phyloP scores from a whole-genome alignment of 2,888 invertebrate genomes.

The Cryptus viduatorius region DNA sequence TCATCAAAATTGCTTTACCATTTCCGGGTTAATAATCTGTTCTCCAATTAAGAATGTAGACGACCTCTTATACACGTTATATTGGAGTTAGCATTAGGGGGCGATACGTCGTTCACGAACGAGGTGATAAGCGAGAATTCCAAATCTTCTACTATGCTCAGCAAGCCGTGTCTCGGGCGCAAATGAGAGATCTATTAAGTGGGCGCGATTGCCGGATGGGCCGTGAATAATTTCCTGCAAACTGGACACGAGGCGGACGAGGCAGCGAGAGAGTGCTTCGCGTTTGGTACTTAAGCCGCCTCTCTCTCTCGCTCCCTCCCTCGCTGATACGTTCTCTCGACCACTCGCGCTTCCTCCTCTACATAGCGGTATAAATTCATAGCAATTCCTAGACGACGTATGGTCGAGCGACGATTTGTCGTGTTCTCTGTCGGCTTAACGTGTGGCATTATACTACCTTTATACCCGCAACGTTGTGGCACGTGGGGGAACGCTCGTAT shows the following conservation, averaged over 20 bases:
- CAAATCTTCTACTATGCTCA: conserved; percentile 19
- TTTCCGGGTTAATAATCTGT: conserved; percentile 34
- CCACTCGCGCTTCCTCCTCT: conserved; percentile 8
- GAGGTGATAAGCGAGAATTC: conserved; percentile 60
- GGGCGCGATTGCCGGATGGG: conserved; percentile 64
- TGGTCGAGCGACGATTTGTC: conserved; percentile 48
- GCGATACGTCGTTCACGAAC: conserved; percentile 37
- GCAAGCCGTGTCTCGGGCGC: conserved; percentile 10
- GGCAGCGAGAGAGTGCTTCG: conserved; percentile 41
- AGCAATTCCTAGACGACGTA: conserved; percentile 52
- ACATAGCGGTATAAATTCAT: conserved; percentile 59
- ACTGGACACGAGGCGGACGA: conserved; percentile 62
- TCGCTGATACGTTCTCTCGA: conserved; percentile 18
- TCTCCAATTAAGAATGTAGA: conserved; percentile 4
- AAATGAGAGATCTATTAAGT: conserved; percentile 52
- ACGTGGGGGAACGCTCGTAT: background rate
- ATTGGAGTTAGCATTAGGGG: conserved; percentile 50
- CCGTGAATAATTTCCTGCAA: conserved; percentile 66
- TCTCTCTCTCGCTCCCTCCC: conserved; percentile 45
- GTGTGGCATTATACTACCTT: conserved; percentile 25
- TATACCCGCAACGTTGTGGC: conserved; percentile 18
- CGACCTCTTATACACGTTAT: background rate
- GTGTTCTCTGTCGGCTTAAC: conserved; percentile 1
- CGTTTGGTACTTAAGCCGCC: conserved; percentile 60
- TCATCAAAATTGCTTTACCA: conserved; percentile 10